Evolutionary conservation across 2,888 invertebrate genomes (phyloP).

Genomic region (Cephus rjabovi): DNA sequence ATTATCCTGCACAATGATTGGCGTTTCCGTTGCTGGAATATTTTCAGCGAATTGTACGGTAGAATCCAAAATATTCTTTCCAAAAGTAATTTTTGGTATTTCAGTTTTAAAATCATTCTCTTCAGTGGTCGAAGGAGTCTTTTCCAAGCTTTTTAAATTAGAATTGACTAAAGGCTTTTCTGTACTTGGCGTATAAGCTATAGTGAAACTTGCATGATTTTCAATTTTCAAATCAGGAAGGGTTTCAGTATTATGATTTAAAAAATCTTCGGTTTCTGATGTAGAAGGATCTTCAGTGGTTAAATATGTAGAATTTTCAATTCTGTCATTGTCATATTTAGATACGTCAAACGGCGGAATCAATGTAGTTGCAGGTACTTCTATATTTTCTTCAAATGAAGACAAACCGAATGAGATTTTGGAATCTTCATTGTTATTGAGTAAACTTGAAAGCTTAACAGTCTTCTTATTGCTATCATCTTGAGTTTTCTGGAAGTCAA

Average conservation of each 20-base stretch:
- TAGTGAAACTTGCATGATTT: background rate
- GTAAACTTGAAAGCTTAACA: background rate
- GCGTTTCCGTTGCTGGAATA: background rate
- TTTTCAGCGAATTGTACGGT: background rate
- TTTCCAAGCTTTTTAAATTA: background rate
- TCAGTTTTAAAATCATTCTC: background rate
- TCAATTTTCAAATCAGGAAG: background rate
- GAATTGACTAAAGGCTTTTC: background rate
- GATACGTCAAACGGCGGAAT: background rate
- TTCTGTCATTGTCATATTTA: background rate
- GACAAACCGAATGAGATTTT: background rate
- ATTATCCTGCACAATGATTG: background rate
- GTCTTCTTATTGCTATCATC: background rate
- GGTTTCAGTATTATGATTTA: background rate
- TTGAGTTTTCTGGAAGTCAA: background rate
- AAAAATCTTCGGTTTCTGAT: background rate
- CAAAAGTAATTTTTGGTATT: background rate
- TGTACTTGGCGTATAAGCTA: background rate
- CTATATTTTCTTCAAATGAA: background rate
- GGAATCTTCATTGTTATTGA: background rate
- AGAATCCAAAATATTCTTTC: background rate
- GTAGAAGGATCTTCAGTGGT: background rate
- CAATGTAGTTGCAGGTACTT: background rate
- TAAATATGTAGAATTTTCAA: background rate
- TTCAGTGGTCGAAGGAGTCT: background rate